phyloP scores from a whole-genome alignment of 2,113 vertebrate species.

The Struthidea cinerea region DNA sequence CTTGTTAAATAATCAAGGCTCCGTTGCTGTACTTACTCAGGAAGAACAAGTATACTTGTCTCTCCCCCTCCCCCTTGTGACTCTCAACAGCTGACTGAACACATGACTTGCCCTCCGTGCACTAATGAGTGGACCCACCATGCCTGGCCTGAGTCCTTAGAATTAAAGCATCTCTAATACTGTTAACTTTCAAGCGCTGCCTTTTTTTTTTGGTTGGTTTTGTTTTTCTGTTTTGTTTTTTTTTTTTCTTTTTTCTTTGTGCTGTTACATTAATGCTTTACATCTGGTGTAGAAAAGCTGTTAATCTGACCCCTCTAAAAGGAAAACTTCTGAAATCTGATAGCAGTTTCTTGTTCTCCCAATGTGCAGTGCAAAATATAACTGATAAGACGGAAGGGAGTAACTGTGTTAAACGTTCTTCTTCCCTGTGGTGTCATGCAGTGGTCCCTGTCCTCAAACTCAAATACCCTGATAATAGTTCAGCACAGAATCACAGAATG shows the following conservation, averaged over 20 bases:
- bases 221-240: neutral
- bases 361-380: neutral
- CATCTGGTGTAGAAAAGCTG: neutral
- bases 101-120: slow-evolving; percentile 64
- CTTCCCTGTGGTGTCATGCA: neutral
- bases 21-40: neutral
- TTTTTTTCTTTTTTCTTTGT: neutral
- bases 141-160: neutral
- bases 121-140: slow-evolving; percentile 55
- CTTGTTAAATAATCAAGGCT: slow-evolving; percentile 26
- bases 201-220: neutral
- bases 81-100: slow-evolving; percentile 71
- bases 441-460: neutral
- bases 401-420: neutral
- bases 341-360: neutral
- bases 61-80: slow-evolving; percentile 65
- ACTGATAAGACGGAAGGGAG: neutral
- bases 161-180: slow-evolving; percentile 17
- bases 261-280: neutral
- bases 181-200: neutral
- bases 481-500: neutral
- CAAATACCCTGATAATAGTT: neutral
- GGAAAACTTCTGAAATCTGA: neutral
- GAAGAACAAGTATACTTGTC: slow-evolving; percentile 65
- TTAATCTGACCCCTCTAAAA: neutral